A percentile compares a stretch with the other conserved stretches of the same genome.
phyloP scores from a whole-genome alignment of 2,797 vertebrate species.

The Calcarius lapponicus region DNA sequence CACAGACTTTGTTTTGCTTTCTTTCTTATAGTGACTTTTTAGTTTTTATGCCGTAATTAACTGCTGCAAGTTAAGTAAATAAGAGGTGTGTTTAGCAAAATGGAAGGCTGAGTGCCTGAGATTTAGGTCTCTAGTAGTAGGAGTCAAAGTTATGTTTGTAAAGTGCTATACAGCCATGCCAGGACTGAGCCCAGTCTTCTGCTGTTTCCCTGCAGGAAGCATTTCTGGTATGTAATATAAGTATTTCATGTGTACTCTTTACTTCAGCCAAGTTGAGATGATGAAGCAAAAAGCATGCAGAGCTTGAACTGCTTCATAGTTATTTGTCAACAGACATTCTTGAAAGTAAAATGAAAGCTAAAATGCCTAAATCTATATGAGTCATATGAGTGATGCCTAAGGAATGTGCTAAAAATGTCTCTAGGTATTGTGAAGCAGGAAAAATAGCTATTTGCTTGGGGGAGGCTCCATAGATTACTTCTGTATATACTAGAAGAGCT shows the following conservation, averaged over 20 bases:
- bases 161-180: not conserved
- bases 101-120: not conserved
- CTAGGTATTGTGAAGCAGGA: not conserved
- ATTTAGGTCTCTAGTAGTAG: not conserved
- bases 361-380: not conserved
- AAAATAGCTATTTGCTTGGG: not conserved
- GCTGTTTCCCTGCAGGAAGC: not conserved
- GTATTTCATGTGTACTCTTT: not conserved
- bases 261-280: not conserved
- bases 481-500: not conserved
- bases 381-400: not conserved
- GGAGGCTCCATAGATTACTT: not conserved
- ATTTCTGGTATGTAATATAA: not conserved
- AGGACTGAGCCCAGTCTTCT: not conserved
- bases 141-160: not conserved
- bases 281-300: not conserved
- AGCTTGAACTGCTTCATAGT: not conserved
- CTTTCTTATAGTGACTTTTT: not conserved
- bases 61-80: not conserved
- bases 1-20: not conserved
- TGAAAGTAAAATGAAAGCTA: not conserved
- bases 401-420: not conserved
- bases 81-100: not conserved
- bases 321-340: not conserved
- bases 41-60: not conserved